These are phyloP conservation scores for Odocoileus hemionus DNA, from an alignment of 2,113 vertebrate genomes.

Conservation along the genomic window DNA sequence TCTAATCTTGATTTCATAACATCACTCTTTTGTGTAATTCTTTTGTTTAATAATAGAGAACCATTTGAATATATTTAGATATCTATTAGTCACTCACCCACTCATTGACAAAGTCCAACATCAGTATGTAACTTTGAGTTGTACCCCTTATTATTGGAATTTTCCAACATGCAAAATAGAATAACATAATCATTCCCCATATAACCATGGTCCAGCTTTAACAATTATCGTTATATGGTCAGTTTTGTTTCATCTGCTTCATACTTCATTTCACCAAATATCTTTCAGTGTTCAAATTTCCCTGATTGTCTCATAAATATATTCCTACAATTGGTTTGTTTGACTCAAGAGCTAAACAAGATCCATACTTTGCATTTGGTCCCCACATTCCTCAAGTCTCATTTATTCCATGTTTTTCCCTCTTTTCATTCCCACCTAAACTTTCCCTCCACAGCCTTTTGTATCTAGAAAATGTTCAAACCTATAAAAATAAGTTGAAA, in stretches of 20 bases:
- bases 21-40: not conserved
- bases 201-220: not conserved
- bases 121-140: not conserved
- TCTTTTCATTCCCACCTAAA: not conserved
- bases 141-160: not conserved
- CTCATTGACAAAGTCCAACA: not conserved
- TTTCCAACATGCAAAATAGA: not conserved
- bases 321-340: not conserved
- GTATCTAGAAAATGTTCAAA: constrained; percentile 18
- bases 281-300: not conserved
- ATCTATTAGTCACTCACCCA: not conserved
- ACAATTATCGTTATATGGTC: not conserved
- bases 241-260: not conserved
- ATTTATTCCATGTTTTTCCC: not conserved
- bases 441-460: not conserved
- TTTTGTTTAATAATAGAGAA: not conserved
- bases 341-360: not conserved
- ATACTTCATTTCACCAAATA: not conserved
- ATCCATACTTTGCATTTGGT: not conserved
- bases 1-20: not conserved
- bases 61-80: not conserved
- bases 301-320: not conserved
- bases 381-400: not conserved
- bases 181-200: not conserved
- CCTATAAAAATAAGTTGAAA: not conserved